These are phyloP conservation scores for Pogona vitticeps DNA, from an alignment of 2,113 vertebrate species.

Conservation along the genomic window DNA sequence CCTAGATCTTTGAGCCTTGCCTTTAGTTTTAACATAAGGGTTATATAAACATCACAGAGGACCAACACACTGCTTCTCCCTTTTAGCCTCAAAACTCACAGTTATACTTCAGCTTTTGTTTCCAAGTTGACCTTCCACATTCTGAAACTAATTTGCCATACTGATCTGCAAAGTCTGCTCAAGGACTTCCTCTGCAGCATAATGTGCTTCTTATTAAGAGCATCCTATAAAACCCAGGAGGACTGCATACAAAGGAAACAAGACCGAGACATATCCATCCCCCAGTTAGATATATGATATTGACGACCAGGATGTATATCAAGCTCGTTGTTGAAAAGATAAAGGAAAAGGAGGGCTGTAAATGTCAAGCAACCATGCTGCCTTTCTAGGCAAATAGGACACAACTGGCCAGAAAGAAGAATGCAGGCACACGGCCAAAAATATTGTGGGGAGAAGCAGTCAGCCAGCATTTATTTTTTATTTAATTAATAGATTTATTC, in stretches of 20 bases:
- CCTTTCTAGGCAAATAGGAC: conserved; percentile 70
- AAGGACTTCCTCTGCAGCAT: conserved; percentile 86
- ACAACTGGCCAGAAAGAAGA: conserved; percentile 62
- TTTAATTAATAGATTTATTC: conserved; percentile 69
- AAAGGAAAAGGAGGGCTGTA: conserved; percentile 71
- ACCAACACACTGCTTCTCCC: conserved; percentile 51
- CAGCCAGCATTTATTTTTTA: conserved; percentile 47
- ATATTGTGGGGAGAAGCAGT: background rate
- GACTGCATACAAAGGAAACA: conserved; percentile 77
- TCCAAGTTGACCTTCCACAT: conserved; percentile 71
- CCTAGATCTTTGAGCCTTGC: background rate
- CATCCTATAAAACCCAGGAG: conserved; percentile 83
- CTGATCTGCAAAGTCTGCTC: conserved; percentile 76
- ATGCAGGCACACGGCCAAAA: conserved; percentile 74
- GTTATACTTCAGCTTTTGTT: conserved; percentile 71
- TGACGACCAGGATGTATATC: conserved; percentile 81
- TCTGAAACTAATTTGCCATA: conserved; percentile 85
- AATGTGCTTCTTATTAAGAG: conserved; percentile 94
- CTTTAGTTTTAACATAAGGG: background rate
- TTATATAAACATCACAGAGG: conserved; percentile 31
- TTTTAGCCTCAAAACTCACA: conserved; percentile 66
- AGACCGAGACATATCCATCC: conserved; percentile 75
- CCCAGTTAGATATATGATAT: conserved; percentile 84
- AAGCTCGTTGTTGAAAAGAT: conserved; percentile 66
- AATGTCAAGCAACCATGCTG: conserved; percentile 81